phyloP scores from a whole-genome alignment of 2,113 vertebrate species.

The Tiliqua scincoides region DNA sequence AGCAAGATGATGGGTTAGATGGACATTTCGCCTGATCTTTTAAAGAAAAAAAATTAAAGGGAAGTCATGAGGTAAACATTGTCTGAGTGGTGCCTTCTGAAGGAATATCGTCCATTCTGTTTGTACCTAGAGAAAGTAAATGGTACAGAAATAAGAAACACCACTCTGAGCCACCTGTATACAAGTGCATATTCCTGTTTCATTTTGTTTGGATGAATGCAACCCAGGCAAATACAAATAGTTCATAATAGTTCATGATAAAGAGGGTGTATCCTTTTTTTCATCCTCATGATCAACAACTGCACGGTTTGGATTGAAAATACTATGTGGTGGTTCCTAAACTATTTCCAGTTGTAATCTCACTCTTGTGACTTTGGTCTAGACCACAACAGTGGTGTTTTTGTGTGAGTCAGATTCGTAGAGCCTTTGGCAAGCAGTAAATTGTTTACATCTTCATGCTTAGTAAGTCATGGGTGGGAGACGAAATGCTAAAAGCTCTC shows the following conservation, averaged over 20 bases:
- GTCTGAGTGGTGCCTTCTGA: background rate
- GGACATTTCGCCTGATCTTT: no score
- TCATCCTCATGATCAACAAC: slow-evolving; percentile 10
- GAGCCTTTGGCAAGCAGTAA: slow-evolving; percentile 45
- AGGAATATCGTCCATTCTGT: background rate
- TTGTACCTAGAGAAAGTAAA: background rate
- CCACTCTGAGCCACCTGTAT: background rate
- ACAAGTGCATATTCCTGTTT: background rate
- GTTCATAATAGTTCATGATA: background rate
- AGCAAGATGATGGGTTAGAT: no score
- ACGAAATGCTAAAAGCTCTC: slow-evolving; percentile 21
- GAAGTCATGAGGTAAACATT: background rate
- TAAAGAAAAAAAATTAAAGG: background rate
- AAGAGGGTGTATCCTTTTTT: background rate
- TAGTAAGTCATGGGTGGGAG: background rate
- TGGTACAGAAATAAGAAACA: background rate
- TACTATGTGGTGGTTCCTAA: slow-evolving; percentile 46
- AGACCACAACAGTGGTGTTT: slow-evolving; percentile 50
- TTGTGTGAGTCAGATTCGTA: slow-evolving; percentile 50
- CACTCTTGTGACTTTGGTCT: slow-evolving; percentile 56
- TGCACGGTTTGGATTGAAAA: slow-evolving; percentile 50
- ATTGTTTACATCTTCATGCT: slow-evolving; percentile 41
- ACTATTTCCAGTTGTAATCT: slow-evolving; percentile 61
- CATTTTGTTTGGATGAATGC: background rate
- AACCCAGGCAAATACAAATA: background rate